Base-by-base conservation (phyloP, 2,113 vertebrate genomes). In the Amia ocellicauda region DNA sequence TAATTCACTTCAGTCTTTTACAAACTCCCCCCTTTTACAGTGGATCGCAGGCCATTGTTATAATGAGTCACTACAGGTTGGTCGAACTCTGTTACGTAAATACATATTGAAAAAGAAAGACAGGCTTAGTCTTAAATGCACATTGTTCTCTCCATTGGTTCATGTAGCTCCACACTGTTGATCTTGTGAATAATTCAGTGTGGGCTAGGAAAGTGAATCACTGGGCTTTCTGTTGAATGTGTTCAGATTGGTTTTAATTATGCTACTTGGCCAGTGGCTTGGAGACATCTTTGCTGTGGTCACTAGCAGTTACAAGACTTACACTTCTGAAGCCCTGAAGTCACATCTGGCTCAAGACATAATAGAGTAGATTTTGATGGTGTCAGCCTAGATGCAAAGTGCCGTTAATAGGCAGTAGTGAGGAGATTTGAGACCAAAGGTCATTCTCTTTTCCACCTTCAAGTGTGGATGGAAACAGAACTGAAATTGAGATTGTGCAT, bases 181-280 rank as follows among this genome's bases (percentile, higher is more conserved):
- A 10, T 59, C 50, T 23, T n/a, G 13, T 42, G 14, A n/a, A 43
- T 49, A 26, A 62, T 45, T 5, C 50, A 14, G 36, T 45, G 10
- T 47, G 3, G 22, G 29, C 3, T 49, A 23, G 7, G 31, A 42
- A 19, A 42, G 11, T 36, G 31, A 36, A 36, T 36, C 31, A 7
- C 31, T 36, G 11, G 31, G 11, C 31, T 36, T 36, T 36, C 5
- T 7, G 31, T 4, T 36, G 0, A 36, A 53, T 47, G 41, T 43
- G 20, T 41, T 7, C 20, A 19, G 29, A 3, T 22, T 53, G 51
- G 45, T 51, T 10, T 64, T 51, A 31, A 27, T 27, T 11, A 9
- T 28, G 28, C 40, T 73, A 62, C 62, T 69, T 62, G 71, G 66
- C 53, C 27, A 29, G 27, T 58, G 64, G 63, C 66, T 54, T 57